These are phyloP conservation scores for Periphyllus acericola DNA, from an alignment of 2,888 invertebrate species.

Conservation along the genomic window DNA sequence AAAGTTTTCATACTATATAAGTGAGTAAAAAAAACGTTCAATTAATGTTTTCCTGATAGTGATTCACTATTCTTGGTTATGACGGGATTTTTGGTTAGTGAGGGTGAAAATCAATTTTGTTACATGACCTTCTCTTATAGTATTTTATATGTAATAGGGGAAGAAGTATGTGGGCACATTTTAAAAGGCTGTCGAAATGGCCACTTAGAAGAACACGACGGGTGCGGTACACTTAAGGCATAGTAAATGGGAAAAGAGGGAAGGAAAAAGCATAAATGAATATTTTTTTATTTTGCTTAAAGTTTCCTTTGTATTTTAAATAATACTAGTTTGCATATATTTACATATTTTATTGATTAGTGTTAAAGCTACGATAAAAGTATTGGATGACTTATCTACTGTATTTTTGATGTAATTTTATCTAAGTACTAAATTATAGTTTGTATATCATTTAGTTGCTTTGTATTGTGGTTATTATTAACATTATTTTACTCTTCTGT, in stretches of 20 bases:
- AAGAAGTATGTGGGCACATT: conserved; percentile 47
- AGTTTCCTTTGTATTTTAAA: conserved; percentile 50
- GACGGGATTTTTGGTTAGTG: conserved; percentile 41
- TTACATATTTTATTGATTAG: conserved; percentile 55
- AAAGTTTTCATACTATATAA: not conserved
- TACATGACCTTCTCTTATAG: conserved; percentile 53
- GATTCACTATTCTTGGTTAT: conserved; percentile 41
- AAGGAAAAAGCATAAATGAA: conserved; percentile 39
- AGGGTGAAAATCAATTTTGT: conserved; percentile 61
- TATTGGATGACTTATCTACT: not conserved
- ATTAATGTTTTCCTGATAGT: conserved; percentile 51
- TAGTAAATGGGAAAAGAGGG: not conserved
- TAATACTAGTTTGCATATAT: conserved; percentile 55
- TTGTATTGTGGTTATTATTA: not conserved
- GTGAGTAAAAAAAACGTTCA: conserved; percentile 1
- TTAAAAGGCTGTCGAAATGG: conserved; percentile 56
- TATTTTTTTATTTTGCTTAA: conserved; percentile 37
- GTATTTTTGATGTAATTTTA: conserved; percentile 11
- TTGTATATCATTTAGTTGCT: not conserved
- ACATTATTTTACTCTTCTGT: not conserved
- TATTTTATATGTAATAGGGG: conserved; percentile 50
- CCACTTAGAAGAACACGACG: conserved; percentile 55
- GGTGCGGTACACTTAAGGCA: conserved; percentile 29
- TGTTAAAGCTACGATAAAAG: conserved; percentile 21
- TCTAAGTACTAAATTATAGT: conserved; percentile 8